Base-by-base conservation (phyloP, 1,140 invertebrate genomes). In the Hydropsyche tenuis region DNA sequence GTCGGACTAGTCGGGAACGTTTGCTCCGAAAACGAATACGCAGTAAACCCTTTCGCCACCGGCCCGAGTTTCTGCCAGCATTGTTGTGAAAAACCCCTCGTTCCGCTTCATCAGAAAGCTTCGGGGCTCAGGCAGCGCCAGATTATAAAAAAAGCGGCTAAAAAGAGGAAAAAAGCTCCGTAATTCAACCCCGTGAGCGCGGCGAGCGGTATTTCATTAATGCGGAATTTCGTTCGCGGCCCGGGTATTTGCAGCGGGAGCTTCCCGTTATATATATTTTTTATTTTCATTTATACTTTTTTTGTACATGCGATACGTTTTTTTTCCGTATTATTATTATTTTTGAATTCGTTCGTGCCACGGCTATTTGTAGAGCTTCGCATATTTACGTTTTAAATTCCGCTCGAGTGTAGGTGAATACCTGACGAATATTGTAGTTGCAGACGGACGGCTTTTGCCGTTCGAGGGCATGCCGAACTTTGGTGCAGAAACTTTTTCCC, bases 171-270 rank as follows among this genome's bases (percentile, higher is more conserved):
- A 37, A 37, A 37, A 37, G 30, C 30, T 9, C n/a, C 16, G 48
- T 53, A 53, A 53, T 53, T 53, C 48, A 53, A 63, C 30, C 30
- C 30, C 30, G 30, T 37, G 30, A 37, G 23, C 60, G 20, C 60
- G 27, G 60, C 60, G 60, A 23, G 60, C 42, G 71, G 70, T 75
- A 73, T 75, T 75, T 75, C 74, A 75, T 75, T 75, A 75, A 43
- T 73, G 70, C 70, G 66, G 74, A 73, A 75, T 73, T 74, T 75
- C 69, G 71, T 73, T 75, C 69, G 70, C 66, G 66, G 70, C 69
- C 53, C 66, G 66, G 70, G 56, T 68, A 66, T 75, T 75, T 75
- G 70, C 60, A 75, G 60, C 70, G 70, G 46, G 66, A 70, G 65
- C 72, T 63, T 37, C 23, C 23, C 60, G 60, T 37, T 16, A 7